A percentile compares a stretch with the other conserved stretches of the same genome.
Conservation (phyloP, 2,888 invertebrate genomes). For the Mantis religiosa region DNA sequence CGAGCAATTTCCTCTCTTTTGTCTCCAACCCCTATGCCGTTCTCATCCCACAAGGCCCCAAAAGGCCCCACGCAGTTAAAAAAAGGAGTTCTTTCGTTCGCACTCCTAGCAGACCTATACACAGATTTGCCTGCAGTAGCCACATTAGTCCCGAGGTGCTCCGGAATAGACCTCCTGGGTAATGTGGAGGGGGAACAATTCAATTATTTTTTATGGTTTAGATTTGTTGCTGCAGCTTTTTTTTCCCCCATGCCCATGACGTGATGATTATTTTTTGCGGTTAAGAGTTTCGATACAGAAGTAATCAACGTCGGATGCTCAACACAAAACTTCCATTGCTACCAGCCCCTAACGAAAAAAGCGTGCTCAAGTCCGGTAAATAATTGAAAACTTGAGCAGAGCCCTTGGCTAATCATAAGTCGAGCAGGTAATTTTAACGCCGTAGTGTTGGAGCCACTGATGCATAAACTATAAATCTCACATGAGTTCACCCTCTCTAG, state of each 20-base stretch:
- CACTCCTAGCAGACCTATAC: background rate
- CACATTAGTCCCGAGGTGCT: background rate
- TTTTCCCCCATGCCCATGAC: background rate
- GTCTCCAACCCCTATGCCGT: background rate
- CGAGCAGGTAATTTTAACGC: background rate
- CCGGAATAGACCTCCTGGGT: background rate
- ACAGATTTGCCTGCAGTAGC: background rate
- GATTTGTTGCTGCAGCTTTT: background rate
- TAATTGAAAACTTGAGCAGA: background rate
- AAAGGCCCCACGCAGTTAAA: background rate
- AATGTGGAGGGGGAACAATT: background rate
- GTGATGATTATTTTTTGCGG: constrained; percentile 16
- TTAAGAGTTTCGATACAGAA: background rate
- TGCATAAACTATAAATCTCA: constrained; percentile 6
- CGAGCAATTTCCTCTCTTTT: background rate
- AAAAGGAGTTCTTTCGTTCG: background rate
- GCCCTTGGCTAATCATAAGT: background rate
- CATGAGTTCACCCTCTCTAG: background rate
- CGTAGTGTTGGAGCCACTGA: background rate
- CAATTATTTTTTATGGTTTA: constrained; percentile 16
- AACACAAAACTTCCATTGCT: too few species aligned
- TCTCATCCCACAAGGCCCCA: background rate
- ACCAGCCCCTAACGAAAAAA: background rate
- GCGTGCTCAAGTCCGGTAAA: background rate
- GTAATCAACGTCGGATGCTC: background rate